phyloP scores from a whole-genome alignment of 2,888 invertebrate species.

The Molanna angustata region DNA sequence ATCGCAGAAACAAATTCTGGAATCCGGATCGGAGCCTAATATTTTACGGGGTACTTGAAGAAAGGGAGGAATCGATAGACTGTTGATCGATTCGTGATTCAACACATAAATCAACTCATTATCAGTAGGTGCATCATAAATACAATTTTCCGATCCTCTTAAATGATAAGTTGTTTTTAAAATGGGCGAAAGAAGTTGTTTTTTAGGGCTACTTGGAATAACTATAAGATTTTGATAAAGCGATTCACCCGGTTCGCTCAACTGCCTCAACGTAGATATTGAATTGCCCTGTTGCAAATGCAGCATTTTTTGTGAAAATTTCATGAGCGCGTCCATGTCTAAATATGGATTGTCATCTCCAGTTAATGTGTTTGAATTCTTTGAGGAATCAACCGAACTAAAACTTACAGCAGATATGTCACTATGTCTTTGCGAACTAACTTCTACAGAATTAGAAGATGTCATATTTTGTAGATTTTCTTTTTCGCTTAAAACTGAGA shows the following conservation, averaged over 20 bases:
- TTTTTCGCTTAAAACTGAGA: no score
- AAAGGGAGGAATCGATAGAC: conserved; percentile 42
- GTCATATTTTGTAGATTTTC: no score
- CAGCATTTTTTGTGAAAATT: conserved; percentile 14
- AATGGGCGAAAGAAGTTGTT: neutral
- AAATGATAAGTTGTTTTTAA: conserved; percentile 43
- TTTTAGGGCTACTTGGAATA: neutral
- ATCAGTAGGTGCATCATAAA: conserved; percentile 48
- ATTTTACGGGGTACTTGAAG: conserved; percentile 41
- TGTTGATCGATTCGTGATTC: conserved; percentile 48
- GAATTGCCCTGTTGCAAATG: neutral
- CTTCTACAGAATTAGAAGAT: no score
- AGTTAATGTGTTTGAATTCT: no score
- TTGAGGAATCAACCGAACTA: no score
- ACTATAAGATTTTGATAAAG: conserved; percentile 26
- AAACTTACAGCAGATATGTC: no score
- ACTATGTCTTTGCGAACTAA: no score
- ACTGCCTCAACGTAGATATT: conserved; percentile 17
- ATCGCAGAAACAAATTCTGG: conserved; percentile 53
- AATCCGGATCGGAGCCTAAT: conserved; percentile 48
- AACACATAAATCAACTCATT: conserved; percentile 50
- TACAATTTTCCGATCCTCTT: conserved; percentile 51
- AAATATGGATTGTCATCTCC: conserved; percentile 12
- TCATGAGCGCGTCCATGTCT: conserved; percentile 20
- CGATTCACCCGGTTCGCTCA: conserved; percentile 12